phyloP scores from a whole-genome alignment of 2,113 vertebrate species.

The Sylvicapra grimmia region DNA sequence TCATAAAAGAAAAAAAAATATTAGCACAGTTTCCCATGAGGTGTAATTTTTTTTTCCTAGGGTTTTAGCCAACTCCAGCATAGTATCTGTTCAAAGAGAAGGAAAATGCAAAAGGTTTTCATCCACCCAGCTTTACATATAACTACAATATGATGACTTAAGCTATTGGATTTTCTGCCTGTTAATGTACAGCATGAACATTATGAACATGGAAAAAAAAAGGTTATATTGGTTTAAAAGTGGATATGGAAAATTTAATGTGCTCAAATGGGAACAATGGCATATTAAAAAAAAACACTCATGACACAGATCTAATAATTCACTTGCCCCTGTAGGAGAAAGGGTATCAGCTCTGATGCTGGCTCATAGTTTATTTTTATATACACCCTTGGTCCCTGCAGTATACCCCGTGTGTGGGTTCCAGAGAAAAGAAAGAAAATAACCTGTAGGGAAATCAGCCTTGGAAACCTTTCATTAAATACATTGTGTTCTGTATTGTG shows the following conservation, averaged over 20 bases:
- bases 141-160: conserved; percentile 75
- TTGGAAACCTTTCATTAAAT: conserved; percentile 86
- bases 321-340: conserved; percentile 82
- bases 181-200: conserved; percentile 79
- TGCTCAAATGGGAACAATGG: conserved; percentile 84
- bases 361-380: conserved; percentile 86
- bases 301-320: conserved; percentile 88
- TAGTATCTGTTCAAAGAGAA: conserved; percentile 66
- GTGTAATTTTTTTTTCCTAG: conserved; percentile 1
- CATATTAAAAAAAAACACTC: conserved; percentile 85
- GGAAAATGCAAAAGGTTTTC: conserved; percentile 74
- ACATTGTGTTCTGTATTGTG: conserved; percentile 83
- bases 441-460: conserved; percentile 85
- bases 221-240: conserved; percentile 83
- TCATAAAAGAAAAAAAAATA: conserved; percentile 75
- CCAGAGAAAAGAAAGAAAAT: conserved; percentile 85
- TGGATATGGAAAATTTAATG: conserved; percentile 83
- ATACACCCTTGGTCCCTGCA: conserved; percentile 81
- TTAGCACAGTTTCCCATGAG: conserved; percentile 67
- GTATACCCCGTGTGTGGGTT: conserved; percentile 80
- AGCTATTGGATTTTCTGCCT: conserved; percentile 76
- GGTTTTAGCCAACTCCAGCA: conserved; percentile 49
- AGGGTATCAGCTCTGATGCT: conserved; percentile 80
- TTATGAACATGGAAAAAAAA: conserved; percentile 77
- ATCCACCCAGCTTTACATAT: conserved; percentile 77